These are phyloP conservation scores for Bombycilla garrulus DNA, from an alignment of 2,113 vertebrate genomes.

Conservation along the genomic window DNA sequence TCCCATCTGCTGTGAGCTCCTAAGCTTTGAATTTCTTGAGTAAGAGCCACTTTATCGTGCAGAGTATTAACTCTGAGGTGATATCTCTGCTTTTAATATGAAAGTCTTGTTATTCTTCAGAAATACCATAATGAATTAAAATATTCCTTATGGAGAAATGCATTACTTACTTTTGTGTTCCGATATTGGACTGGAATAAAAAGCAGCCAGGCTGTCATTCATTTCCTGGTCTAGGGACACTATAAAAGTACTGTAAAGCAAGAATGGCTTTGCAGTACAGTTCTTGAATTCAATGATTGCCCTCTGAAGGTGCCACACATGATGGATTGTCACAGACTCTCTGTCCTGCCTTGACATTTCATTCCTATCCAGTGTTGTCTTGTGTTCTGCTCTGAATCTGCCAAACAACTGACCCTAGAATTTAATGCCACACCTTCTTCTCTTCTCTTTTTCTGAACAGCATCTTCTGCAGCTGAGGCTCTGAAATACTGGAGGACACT, in stretches of 20 bases:
- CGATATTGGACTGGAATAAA: background rate
- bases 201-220: background rate
- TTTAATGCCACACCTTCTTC: constrained; percentile 41
- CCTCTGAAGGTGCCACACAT: constrained; percentile 39
- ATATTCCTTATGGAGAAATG: background rate
- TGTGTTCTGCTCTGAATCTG: constrained; percentile 50
- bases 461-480: constrained; percentile 43
- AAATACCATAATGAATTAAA: constrained; percentile 14
- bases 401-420: constrained; percentile 32
- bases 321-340: constrained; percentile 57
- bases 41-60: background rate
- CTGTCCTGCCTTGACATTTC: constrained; percentile 59
- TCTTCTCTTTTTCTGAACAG: constrained; percentile 14
- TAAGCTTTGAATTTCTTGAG: background rate
- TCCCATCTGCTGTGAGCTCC: background rate
- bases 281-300: constrained; percentile 40
- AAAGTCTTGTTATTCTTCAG: constrained; percentile 1
- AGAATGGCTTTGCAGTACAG: background rate
- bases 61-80: background rate
- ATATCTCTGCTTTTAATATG: background rate
- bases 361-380: background rate
- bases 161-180: background rate
- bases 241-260: background rate
- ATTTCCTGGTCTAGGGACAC: background rate
- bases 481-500: constrained; percentile 52